Evolutionary conservation across 2,888 invertebrate genomes (phyloP), one percentile per base, ranked within the genome.

Genomic region (Ochropleura plecta): DNA sequence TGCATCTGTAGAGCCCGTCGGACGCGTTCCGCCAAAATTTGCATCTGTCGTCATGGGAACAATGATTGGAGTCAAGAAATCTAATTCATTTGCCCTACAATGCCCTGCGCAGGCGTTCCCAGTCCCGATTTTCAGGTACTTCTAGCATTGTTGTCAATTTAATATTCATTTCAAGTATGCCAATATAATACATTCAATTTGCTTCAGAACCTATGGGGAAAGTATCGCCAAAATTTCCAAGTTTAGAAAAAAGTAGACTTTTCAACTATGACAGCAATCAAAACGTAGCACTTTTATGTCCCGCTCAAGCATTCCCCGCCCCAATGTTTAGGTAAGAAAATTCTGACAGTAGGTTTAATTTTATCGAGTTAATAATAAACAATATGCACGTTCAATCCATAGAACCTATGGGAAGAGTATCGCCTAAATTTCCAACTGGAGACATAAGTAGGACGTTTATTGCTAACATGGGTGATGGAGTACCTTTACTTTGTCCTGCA

Each of bases 81-180:
- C 92, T 83, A 88, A 93, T 81, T 95, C 96, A 77, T 94, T 97
- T 90, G 97, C 96, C 85, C 94, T 97, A 88, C 96, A 97, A 92
- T 97, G 97, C 91, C 97, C 97, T 83, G 97, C 97, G 70, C 97
- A 97, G 93, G 97, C 97, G 88, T 97, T 97, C 93, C 97, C 97
- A 85, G 97, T 97, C 92, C 97, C 97, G 91, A 92, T 97, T 92
- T 97, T 95, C 96, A 97, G 97, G 97, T 97, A 97, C 87, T 86
- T 81, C 66, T 65, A 73, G 68, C 53, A 79, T 78, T 70, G 12
- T 73, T 66, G 72, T 70, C 42, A 46, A 71, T 53, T 46, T 42
- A 62, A 51, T 48, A 75, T 73, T 46, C 53, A 18, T 46, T 63
- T 49, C 53, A 68, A 84, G 63, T 53, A 55, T 62, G 30, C 40